Base-by-base conservation (phyloP, 2,113 vertebrate species). In the Macrotis lagotis region DNA sequence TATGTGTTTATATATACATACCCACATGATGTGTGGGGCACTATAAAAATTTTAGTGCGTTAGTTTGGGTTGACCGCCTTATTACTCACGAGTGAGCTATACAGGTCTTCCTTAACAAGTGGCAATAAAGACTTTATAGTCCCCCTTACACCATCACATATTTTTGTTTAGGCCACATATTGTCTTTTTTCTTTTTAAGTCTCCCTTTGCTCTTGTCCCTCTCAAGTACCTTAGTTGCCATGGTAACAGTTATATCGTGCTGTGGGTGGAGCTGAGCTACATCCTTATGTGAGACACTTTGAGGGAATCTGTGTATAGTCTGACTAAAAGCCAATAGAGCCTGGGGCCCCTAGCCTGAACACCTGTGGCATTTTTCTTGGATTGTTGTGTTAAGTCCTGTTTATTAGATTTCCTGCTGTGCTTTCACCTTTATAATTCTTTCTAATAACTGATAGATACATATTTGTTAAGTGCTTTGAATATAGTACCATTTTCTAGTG, bases 31-130 rank as follows among this genome's bases (percentile, higher is more conserved):
- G 96, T 97, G 97, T 97, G 97, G 95, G 74, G 88, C 50, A 50
- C 97, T 93, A 50, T 97, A 96, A 97, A 97, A 97, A 90, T 97
- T 98, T 97, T 97, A 97, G 95, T 97, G 97, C 94, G 94, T 95
- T 94, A 97, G 97, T 97, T 97, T 97, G 97, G 97, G 96, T 93
- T 96, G 97, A 96, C 97, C 91, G 93, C 96, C 97, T 97, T 97
- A 96, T 93, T 96, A 91, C 97, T 96, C 97, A 97, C 96, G 91
- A 97, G 97, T 94, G 97, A 94, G 96, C 97, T 94, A 55, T 97
- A 52, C 96, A 59, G 97, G 97, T 96, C 97, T 96, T 96, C 97
- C 96, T 94, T 97, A 96, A 97, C 97, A 97, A 97, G 97, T 97
- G 96, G 93, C 95, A 95, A 7, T 97, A 97, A 97, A 97, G 97